Base-by-base conservation (phyloP, 2,888 invertebrate species). In the Apamea anceps region DNA sequence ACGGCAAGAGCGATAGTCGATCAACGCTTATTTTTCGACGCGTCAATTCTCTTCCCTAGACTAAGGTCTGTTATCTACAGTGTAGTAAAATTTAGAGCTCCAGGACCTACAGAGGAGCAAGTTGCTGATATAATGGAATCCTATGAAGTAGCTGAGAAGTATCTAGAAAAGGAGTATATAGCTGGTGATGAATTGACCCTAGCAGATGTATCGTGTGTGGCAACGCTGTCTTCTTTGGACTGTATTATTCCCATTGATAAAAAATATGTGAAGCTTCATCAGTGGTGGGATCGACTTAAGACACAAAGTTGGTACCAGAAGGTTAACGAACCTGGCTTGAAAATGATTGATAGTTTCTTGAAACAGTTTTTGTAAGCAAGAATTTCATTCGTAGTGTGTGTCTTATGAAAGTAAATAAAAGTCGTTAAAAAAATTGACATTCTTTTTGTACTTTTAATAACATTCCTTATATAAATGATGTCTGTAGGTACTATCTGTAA, bases 181-280 rank as follows among this genome's bases (percentile, higher is more conserved):
- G 93, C 92, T 1, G 88, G 90, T 5, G 86, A 92, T 77, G 66
- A 81, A 37, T n/a, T 94, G 7, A 92, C 94, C 0, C 75, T 94
- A 21, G 94, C 94, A 1, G 94, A 94, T 83, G 76, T 94, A 71
- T 92, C 93, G 0, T 93, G 93, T 77, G 91, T 93, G 0, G 88
- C 93, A 0, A 93, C 93, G 0, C 51, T 94, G 5, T 93, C 93
- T 15, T 89, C 93, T 0, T 60, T 94, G 48, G 82, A 92, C 57
- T 82, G 88, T 75, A 82, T 94, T 15, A 73, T 93, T 21, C 90
- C 90, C 0, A 84, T 94, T 1, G 86, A 87, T 28, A 85, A 77
- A 1, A 90, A 90, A 63, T 92, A 89, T 67, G 71, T 75, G 1
- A 92, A 90, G 45, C 42, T 93, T 7, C 86, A 86, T 25, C 82